Conservation (phyloP, 2,888 invertebrate genomes). For the Macaria notata region DNA sequence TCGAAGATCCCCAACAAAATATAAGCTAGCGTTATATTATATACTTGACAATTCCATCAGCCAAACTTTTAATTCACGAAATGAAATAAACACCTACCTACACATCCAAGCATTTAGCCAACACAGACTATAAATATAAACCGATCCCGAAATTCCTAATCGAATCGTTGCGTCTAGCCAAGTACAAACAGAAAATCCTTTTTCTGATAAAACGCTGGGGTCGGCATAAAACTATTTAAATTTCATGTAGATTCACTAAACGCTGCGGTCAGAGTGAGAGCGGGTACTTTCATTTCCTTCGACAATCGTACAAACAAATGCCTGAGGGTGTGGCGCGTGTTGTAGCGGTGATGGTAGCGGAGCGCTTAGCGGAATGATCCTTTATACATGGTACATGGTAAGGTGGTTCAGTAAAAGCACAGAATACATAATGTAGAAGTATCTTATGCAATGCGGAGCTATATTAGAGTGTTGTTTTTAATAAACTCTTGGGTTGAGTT, state of each 20-base stretch:
- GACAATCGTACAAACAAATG: slow-evolving; percentile 67
- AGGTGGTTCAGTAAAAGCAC: too few species aligned
- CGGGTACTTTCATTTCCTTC: slow-evolving; percentile 70
- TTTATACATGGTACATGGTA: too few species aligned
- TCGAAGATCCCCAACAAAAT: too few species aligned
- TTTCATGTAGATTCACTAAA: slow-evolving; percentile 70
- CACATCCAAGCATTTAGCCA: too few species aligned
- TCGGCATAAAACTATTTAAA: slow-evolving; percentile 51
- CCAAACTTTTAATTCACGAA: too few species aligned
- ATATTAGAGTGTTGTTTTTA: too few species aligned
- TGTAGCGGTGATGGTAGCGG: slow-evolving; percentile 37
- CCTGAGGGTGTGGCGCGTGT: slow-evolving; percentile 40
- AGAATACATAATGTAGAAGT: too few species aligned
- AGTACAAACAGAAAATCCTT: slow-evolving; percentile 15
- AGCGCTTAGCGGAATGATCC: slow-evolving; percentile 13
- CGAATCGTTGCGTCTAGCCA: background rate
- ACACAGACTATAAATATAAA: background rate
- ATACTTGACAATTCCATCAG: too few species aligned
- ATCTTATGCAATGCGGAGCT: too few species aligned
- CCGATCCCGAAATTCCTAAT: background rate
- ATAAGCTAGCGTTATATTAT: too few species aligned
- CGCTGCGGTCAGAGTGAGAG: slow-evolving; percentile 43
- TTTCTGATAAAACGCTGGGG: slow-evolving; percentile 13
- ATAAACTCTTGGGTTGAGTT: too few species aligned
- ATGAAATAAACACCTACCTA: too few species aligned